Evolutionary conservation across 1,140 invertebrate species (phyloP), one percentile per base, ranked within the genome.

Genomic region (Solenopsis invicta): DNA sequence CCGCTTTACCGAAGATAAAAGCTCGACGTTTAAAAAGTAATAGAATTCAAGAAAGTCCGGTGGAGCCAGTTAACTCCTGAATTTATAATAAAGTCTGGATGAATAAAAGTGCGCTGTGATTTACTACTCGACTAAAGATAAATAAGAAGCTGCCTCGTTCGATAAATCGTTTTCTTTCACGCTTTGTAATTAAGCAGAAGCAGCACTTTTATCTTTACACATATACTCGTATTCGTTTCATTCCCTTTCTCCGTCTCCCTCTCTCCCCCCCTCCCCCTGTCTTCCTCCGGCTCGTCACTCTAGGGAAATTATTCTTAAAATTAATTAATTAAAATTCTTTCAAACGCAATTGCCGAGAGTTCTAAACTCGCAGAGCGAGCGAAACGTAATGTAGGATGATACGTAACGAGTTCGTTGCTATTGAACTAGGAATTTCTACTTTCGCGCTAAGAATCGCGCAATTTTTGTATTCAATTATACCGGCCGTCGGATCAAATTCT

Each of bases 1-100:
- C 74, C 67, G 82, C 66, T 77, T 89, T 86, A 72, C 77, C 67
- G 85, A 89, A 88, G 59, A 72, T 59, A 84, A 74, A 74, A 48
- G 54, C 69, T 61, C 80, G 69, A 61, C 80, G 66, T 88, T 76
- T 85, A 85, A 80, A 87, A 85, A 66, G 67, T 80, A 86, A 50
- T 67, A 81, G 75, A 86, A 86, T 86, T 52, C 37, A 34, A 66
- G 61, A 54, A 67, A 78, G 45, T 52, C 24, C 50, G 50, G 64
- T n/a, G n/a, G 56, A 84, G 59, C 69, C 69, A 37, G 80, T 74
- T 74, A 61, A 75, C 41, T 74, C 54, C 24, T 74, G 80, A 74
- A 84, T 84, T 84, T 61, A 75, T 75, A 84, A 84, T 84, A 74
- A 74, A 84, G 56, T 56, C 34, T 48, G 69, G 29, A 74, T 59